Conservation (phyloP, 1,140 invertebrate genomes). For the Neodiprion fabricii region DNA sequence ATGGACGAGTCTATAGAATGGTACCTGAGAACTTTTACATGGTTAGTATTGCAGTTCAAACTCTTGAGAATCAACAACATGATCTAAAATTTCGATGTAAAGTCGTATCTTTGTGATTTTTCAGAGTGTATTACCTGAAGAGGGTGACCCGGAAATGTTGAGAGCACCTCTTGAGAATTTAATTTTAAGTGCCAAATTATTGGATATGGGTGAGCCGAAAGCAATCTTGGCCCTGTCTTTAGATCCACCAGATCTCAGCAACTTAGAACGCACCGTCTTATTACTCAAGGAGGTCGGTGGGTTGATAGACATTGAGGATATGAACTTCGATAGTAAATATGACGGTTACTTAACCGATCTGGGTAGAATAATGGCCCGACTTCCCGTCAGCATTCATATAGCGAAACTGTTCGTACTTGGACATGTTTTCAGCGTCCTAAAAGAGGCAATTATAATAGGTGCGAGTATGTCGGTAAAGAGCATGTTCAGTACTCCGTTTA, state of each 20-base stretch:
- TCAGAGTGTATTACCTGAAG: slow-evolving; percentile 61
- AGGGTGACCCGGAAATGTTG: slow-evolving; percentile 77
- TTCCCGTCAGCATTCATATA: slow-evolving; percentile 85
- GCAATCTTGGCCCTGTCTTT: slow-evolving; percentile 83
- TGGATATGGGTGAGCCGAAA: slow-evolving; percentile 86
- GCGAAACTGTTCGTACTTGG: slow-evolving; percentile 89
- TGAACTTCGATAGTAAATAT: slow-evolving; percentile 59
- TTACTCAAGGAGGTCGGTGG: slow-evolving; percentile 86
- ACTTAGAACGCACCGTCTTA: slow-evolving; percentile 82
- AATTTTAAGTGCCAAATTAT: slow-evolving; percentile 83
- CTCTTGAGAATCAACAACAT: slow-evolving; percentile 12
- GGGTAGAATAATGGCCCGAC: slow-evolving; percentile 79
- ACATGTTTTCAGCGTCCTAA: slow-evolving; percentile 83
- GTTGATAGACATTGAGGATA: slow-evolving; percentile 63
- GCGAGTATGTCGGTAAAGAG: slow-evolving; percentile 83
- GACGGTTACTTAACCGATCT: slow-evolving; percentile 93
- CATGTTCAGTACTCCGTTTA: slow-evolving; percentile 79
- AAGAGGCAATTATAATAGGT: slow-evolving; percentile 88
- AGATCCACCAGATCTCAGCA: slow-evolving; percentile 84
- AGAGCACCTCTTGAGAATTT: slow-evolving; percentile 83
- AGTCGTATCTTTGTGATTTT: slow-evolving; percentile 20
- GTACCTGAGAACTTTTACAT: slow-evolving; percentile 78
- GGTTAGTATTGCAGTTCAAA: slow-evolving; percentile 50
- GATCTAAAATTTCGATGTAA: slow-evolving; percentile 18
- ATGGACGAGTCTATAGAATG: slow-evolving; percentile 88